phyloP scores from a whole-genome alignment of 1,140 invertebrate genomes.

The Brachionus plicatilis region DNA sequence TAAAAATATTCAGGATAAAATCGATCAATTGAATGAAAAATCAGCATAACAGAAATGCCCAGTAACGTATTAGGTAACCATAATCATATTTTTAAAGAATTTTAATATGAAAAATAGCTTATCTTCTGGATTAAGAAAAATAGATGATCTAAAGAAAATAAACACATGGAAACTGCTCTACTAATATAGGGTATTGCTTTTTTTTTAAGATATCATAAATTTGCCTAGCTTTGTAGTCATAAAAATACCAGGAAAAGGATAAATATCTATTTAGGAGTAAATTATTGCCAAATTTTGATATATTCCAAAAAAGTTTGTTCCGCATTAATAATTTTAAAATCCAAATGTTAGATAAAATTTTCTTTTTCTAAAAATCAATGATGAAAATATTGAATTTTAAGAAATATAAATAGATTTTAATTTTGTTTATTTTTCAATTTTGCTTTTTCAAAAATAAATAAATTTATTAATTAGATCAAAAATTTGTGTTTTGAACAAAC shows the following conservation, averaged over 20 bases:
- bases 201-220: not conserved
- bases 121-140: slow-evolving; percentile 19
- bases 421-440: slow-evolving; percentile 32
- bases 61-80: not conserved
- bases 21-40: not conserved
- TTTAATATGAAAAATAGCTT: not conserved
- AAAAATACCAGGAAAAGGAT: not conserved
- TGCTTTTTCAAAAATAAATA: slow-evolving; percentile 8
- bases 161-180: not conserved
- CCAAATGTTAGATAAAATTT: not conserved
- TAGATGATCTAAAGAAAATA: not conserved
- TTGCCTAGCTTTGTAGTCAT: not conserved
- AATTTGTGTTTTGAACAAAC: not conserved
- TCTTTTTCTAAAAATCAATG: not conserved
- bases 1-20: not conserved
- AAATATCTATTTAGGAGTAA: not conserved
- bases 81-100: not conserved
- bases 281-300: not conserved
- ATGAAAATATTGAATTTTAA: not conserved
- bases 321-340: not conserved
- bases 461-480: slow-evolving; percentile 8
- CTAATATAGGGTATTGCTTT: not conserved
- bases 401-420: not conserved
- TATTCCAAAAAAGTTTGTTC: not conserved
- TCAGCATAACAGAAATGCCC: not conserved